Conservation (phyloP, 1,140 invertebrate genomes). For the Leptinotarsa undecemlineata region DNA sequence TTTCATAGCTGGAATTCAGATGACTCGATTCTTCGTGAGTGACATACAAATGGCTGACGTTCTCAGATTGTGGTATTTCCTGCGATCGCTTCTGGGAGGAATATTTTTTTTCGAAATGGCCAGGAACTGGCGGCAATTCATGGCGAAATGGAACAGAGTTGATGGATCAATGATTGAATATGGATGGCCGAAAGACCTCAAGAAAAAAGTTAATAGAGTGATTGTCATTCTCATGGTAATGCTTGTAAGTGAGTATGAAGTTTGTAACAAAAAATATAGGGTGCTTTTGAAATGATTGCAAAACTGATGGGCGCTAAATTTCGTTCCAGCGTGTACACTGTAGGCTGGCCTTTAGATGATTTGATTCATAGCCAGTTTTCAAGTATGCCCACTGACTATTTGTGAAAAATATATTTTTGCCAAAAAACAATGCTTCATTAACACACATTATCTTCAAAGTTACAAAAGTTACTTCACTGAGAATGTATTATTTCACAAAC, state of each 20-base stretch:
- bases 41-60: constrained; percentile 29
- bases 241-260: constrained; percentile 39
- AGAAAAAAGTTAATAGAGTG: constrained; percentile 27
- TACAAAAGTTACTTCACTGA: too few relatives aligned
- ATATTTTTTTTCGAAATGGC: constrained; percentile 36
- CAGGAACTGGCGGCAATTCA: constrained; percentile 36
- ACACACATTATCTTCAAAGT: too few relatives aligned
- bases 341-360: too few relatives aligned
- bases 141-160: constrained; percentile 36
- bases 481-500: too few relatives aligned
- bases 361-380: too few relatives aligned
- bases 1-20: constrained; percentile 30
- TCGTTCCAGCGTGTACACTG: too few relatives aligned
- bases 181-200: constrained; percentile 32
- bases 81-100: constrained; percentile 7
- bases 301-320: too few relatives aligned
- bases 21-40: constrained; percentile 11
- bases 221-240: constrained; percentile 33
- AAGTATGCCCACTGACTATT: too few relatives aligned
- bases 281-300: too few relatives aligned
- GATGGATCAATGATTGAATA: constrained; percentile 36
- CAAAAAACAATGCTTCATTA: too few relatives aligned
- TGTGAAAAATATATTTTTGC: too few relatives aligned
- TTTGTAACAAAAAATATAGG: too few relatives aligned
- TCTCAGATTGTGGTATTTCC: constrained; percentile 25